Conservation (phyloP, 2,888 invertebrate genomes). For the Agriotes lineatus region DNA sequence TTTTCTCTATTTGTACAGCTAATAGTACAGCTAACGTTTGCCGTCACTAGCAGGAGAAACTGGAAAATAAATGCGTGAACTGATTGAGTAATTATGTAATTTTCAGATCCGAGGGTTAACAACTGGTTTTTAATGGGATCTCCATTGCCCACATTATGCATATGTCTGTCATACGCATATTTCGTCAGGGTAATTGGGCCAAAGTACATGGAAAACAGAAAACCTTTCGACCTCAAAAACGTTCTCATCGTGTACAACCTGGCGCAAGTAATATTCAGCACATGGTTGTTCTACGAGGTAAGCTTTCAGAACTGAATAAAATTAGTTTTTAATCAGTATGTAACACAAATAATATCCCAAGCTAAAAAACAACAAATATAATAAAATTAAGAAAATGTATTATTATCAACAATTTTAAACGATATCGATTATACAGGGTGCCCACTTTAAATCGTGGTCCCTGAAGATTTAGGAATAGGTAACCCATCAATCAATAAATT, state of each 20-base stretch:
- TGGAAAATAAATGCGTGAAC: neutral
- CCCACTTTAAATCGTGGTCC: too few species aligned
- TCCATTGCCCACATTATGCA: conserved; percentile 85
- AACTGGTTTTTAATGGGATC: conserved; percentile 92
- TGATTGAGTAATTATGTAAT: too few species aligned
- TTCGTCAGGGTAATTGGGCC: conserved; percentile 87
- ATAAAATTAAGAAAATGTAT: too few species aligned
- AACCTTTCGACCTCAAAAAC: conserved; percentile 85
- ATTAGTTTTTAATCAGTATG: too few species aligned
- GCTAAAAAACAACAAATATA: too few species aligned
- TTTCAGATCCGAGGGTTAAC: conserved; percentile 89
- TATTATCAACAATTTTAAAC: too few species aligned
- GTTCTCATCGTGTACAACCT: conserved; percentile 89
- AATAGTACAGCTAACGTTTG: too few species aligned
- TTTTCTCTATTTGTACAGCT: too few species aligned
- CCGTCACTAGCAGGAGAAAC: neutral
- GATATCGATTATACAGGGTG: too few species aligned
- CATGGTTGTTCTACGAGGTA: conserved; percentile 95
- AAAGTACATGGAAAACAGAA: conserved; percentile 88
- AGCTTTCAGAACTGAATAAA: conserved; percentile 53
- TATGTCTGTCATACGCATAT: conserved; percentile 88
- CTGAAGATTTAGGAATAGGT: too few species aligned
- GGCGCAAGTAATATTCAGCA: conserved; percentile 89
- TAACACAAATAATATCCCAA: too few species aligned
- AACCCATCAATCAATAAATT: too few species aligned